Base-by-base conservation (phyloP, 1,140 invertebrate species). In the Caenorhabditis latens region DNA sequence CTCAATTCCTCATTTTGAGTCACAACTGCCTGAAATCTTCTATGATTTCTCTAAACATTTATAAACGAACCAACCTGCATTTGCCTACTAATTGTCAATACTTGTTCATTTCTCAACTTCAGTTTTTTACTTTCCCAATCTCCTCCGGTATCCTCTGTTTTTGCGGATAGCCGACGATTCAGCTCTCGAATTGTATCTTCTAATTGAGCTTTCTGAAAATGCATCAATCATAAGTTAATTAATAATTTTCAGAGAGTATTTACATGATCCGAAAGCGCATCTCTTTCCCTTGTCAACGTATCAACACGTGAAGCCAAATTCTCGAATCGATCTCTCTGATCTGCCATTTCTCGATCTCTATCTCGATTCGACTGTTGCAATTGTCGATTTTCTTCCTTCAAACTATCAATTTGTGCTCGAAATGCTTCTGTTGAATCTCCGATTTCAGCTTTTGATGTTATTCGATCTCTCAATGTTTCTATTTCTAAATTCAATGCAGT, bases 151-250 rank as follows among this genome's bases (percentile, higher is more conserved):
- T 85, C 86, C n/a, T 92, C 91, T 57, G 87, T 88, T 84, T 90
- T 90, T 4, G 88, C 55, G 19, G 53, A 87, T 32, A 92, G 53
- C 0, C 91, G 84, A 0, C 91, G 83, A 50, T 90, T 92, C 57
- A 92, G 84, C 67, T 92, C 91, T 40, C 90, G 67, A 83, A 92
- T 92, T 43, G 86, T 91, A 40, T 92, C 91, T 89, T 92, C 91
- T 40, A 92, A 63, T 85, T 92, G 91, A 11, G 86, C 79, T 89
- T 90, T 89, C 91, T 92, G 71, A 84, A 92, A 67, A 24, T 6
- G 46, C 19, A 6, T 75, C 40, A 89, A 40, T 57, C n/a, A 42
- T 84, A 21, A 14, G 1, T 1, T 75, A 1, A 24, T 82, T 65
- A 13, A 13, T 57, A 40, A 32, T 87, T 48, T 43, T n/a, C n/a